These are phyloP conservation scores for Andrena camellia DNA, from an alignment of 2,888 invertebrate genomes.

Conservation along the genomic window DNA sequence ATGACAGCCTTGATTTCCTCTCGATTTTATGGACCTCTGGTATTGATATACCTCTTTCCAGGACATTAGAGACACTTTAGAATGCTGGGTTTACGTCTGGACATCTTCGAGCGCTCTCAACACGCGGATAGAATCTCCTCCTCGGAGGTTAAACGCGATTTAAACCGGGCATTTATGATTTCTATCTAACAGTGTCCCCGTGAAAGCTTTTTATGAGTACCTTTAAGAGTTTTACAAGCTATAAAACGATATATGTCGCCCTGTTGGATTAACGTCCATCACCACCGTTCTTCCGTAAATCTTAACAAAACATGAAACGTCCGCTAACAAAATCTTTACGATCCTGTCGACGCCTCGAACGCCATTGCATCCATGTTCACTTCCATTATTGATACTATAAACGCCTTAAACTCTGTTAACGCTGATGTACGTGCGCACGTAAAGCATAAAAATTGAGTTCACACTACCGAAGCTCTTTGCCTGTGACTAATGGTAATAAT, in stretches of 20 bases:
- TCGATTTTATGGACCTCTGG: conserved; percentile 21
- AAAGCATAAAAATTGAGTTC: too few relatives aligned
- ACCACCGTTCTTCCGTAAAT: neutral
- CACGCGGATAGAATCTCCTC: neutral
- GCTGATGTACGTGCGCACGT: too few relatives aligned
- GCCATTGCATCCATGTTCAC: neutral
- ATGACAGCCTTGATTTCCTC: conserved; percentile 14
- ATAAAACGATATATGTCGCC: conserved; percentile 41
- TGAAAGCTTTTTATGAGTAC: conserved; percentile 30
- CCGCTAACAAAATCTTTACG: conserved; percentile 12
- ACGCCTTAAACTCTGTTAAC: too few relatives aligned
- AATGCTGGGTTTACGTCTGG: conserved; percentile 36
- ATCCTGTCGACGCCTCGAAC: neutral
- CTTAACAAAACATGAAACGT: conserved; percentile 16
- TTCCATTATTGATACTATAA: neutral
- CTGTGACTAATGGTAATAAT: too few relatives aligned
- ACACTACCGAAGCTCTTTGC: too few relatives aligned
- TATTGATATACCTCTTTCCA: neutral
- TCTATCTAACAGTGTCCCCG: conserved; percentile 22
- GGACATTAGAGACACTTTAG: neutral
- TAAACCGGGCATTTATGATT: conserved; percentile 41
- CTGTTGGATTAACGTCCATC: conserved; percentile 28
- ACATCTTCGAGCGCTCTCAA: conserved; percentile 6
- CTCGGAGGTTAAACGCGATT: conserved; percentile 24
- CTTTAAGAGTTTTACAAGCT: conserved; percentile 33